Base-by-base conservation (phyloP, 2,797 vertebrate genomes). In the Hippocampus kuda region DNA sequence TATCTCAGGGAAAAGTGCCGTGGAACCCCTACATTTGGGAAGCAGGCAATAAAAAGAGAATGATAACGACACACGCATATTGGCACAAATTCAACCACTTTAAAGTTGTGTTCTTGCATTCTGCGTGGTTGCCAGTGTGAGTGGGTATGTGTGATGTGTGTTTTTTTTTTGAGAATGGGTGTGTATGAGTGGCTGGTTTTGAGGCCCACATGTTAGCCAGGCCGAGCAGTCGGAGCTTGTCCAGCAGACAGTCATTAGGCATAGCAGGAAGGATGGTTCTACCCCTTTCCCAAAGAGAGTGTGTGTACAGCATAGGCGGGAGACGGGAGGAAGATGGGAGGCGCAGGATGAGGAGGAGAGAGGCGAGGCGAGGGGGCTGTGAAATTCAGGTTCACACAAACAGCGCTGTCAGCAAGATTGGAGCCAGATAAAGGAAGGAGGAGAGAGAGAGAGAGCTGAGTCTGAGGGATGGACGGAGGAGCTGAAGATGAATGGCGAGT, bases 161-260 rank as follows among this genome's bases (percentile, higher is more conserved):
- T 69, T 59, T 48, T 13, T 13, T 46, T 59, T n/a, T n/a, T n/a
- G 15, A 73, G 68, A 63, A 63, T 53, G 59, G 18, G 13, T 62
- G 38, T 70, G 65, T 60, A 18, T 73, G 67, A 65, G 65, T 48
- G 48, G 66, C 67, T n/a, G 70, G 79, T 77, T 87, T 84, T 88
- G 84, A 81, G 84, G 81, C 77, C 83, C 86, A 89, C 87, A 86
- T 90, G 87, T 89, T 88, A 89, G 84, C 87, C 89, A 86, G 83
- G 71, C 70, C 72, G 80, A 87, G 83, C 85, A 85, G 83, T 79
- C 70, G n/a, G 74, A 71, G 72, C 71, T 59, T 71, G 74, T 81
- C 84, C 85, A 78, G 82, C 82, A 86, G 84, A 88, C 84, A 87
- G 87, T 86, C 88, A 90, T 90, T 89, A 90, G 84, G 86, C 82